phyloP scores from a whole-genome alignment of 2,888 invertebrate genomes.

The Nasonovia ribisnigri region DNA sequence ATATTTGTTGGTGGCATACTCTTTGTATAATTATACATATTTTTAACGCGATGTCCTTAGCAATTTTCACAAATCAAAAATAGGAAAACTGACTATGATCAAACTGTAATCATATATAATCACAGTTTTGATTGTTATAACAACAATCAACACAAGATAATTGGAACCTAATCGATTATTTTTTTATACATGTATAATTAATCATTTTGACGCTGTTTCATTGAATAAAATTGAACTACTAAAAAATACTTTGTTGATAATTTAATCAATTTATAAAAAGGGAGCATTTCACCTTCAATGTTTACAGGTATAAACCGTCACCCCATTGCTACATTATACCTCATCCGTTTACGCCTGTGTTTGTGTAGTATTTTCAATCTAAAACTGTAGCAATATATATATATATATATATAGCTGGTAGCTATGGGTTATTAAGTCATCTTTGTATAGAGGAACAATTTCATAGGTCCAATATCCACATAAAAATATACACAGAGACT shows the following conservation, averaged over 20 bases:
- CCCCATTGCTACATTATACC: not conserved
- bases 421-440: conserved; percentile 10
- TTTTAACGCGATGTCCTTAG: not conserved
- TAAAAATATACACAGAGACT: not conserved
- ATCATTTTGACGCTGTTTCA: not conserved
- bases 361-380: not conserved
- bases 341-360: not conserved
- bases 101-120: not conserved
- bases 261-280: not conserved
- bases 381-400: not conserved
- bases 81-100: not conserved
- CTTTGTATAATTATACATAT: not conserved
- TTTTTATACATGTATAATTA: not conserved
- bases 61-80: not conserved
- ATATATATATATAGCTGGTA: not conserved
- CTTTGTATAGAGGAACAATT: conserved; percentile 1
- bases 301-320: not conserved
- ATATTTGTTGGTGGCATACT: not conserved
- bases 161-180: not conserved
- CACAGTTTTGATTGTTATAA: not conserved
- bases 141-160: not conserved
- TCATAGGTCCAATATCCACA: not conserved
- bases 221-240: not conserved
- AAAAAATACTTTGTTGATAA: not conserved
- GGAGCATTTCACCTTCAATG: not conserved